Conservation (phyloP, 92 coral and sea anemone species). For the Porites evermanni region DNA sequence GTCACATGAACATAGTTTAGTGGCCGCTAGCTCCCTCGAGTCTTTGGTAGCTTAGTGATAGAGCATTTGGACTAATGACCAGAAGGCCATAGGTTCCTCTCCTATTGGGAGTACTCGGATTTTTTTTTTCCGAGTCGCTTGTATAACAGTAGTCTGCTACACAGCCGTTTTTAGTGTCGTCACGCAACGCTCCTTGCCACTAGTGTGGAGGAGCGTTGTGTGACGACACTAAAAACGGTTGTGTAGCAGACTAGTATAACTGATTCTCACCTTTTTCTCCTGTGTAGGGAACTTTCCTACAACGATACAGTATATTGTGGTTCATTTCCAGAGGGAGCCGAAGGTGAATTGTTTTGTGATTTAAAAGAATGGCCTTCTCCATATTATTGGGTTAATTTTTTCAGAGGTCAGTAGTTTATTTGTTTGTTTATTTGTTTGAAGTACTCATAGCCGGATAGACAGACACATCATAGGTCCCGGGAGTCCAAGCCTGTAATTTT, state of each 20-base stretch:
- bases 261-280: background rate
- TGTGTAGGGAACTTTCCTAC: background rate
- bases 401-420: background rate
- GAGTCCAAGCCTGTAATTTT: background rate
- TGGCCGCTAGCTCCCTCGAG: too few species aligned
- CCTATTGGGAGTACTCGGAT: too few species aligned
- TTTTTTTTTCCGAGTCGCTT: too few species aligned
- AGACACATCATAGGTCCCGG: background rate
- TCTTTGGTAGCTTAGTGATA: too few species aligned
- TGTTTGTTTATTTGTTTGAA: background rate
- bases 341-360: slow-evolving; percentile 32
- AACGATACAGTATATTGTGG: background rate
- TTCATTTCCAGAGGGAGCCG: background rate
- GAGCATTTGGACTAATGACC: too few species aligned
- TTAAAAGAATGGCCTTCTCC: slow-evolving; percentile 13
- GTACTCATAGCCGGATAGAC: background rate
- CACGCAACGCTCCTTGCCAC: too few species aligned
- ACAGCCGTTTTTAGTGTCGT: too few species aligned
- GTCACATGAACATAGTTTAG: too few species aligned
- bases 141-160: background rate
- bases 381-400: background rate
- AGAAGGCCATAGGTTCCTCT: too few species aligned
- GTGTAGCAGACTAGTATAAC: background rate
- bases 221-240: too few species aligned
- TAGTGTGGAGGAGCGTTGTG: too few species aligned